A percentile compares a stretch with the other conserved stretches of the same genome.
Evolutionary conservation across 2,113 vertebrate species (phyloP).

Genomic region (Shinisaurus crocodilurus): DNA sequence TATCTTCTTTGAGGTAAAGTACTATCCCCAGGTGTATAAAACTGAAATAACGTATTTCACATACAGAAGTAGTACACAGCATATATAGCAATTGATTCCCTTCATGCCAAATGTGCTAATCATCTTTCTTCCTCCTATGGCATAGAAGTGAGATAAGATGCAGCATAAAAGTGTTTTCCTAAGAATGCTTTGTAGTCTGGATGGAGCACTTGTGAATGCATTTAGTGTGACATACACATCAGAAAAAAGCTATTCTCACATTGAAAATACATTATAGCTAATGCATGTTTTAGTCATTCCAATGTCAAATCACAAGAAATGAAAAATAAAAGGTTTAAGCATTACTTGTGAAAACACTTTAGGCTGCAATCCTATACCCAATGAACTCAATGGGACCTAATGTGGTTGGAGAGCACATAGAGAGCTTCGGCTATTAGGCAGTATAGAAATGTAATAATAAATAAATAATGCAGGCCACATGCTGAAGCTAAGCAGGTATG

Average conservation of each 20-base stretch:
- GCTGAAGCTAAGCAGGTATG: neutral
- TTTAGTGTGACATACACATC: neutral
- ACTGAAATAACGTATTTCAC: neutral
- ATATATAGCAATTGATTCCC: neutral
- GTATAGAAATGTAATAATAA: no score
- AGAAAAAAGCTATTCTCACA: neutral
- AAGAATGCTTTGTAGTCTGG: neutral
- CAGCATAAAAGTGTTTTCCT: neutral
- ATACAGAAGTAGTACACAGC: neutral
- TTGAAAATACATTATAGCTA: neutral
- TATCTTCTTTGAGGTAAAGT: accelerated
- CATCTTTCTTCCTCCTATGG: neutral
- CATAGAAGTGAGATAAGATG: neutral
- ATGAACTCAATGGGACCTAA: neutral
- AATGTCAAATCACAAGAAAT: neutral
- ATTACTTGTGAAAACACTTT: neutral
- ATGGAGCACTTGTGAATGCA: neutral
- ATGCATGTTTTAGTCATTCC: neutral
- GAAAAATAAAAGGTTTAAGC: neutral
- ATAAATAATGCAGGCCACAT: no score
- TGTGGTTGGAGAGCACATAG: no score
- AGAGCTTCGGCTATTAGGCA: no score
- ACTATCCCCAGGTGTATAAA: neutral
- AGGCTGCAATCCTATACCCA: neutral
- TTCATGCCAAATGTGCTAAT: neutral